phyloP scores from a whole-genome alignment of 2,113 vertebrate genomes.

The cat (Felis catus) region F.catus_Fca126_mat1.0 CM031415.1:59425501-59426000 shows the following conservation, averaged over 20 bases:
- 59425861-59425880: conserved; percentile 31
- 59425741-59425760: neutral
- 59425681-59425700: conserved; percentile 47
- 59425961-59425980: neutral
- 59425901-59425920: conserved; percentile 50
- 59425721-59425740: neutral
- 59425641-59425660: neutral
- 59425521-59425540: neutral
- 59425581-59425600: neutral
- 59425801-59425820: neutral
- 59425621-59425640: conserved; percentile 15
- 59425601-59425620: conserved; percentile 29
- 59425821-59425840: neutral
- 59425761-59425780: neutral
- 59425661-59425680: conserved; percentile 23
- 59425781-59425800: neutral
- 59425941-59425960: conserved; percentile 8
- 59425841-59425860: neutral
- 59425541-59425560: neutral
- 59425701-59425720: conserved; percentile 47
- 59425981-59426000: neutral
- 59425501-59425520: neutral
- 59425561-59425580: conserved; percentile 12
- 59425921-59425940: conserved; percentile 27
- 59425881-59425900: conserved; percentile 5